Percentiles rank a stretch among this genome's conserved stretches.
These are phyloP conservation scores for Nephrotoma appendiculata DNA, from an alignment of 2,888 invertebrate genomes.

Conservation along the genomic window DNA sequence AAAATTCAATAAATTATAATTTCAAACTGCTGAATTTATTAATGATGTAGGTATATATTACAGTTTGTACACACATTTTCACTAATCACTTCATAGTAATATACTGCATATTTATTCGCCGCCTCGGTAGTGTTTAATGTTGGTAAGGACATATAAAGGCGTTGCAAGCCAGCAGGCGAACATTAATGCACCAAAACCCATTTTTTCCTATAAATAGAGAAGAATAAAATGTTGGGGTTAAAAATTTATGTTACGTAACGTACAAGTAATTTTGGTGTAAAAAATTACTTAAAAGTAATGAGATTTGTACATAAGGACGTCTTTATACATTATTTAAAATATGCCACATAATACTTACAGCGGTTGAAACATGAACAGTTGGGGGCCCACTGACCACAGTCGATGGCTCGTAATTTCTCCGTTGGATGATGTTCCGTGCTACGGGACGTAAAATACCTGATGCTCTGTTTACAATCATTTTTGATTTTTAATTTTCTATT, in stretches of 20 bases:
- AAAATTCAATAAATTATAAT: background rate
- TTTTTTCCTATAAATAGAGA: conserved; percentile 22
- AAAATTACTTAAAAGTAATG: background rate
- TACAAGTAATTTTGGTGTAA: background rate
- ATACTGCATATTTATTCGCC: conserved; percentile 18
- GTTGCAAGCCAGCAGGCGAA: conserved; percentile 18
- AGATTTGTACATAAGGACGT: background rate
- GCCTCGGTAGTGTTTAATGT: conserved; percentile 25
- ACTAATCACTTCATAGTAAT: background rate
- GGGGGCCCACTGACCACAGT: conserved; percentile 29
- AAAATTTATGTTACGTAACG: background rate
- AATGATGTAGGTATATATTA: background rate
- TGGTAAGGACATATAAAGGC: conserved; percentile 27
- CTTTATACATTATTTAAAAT: background rate
- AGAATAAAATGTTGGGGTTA: background rate
- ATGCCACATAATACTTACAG: conserved; percentile 21
- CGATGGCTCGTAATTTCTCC: conserved; percentile 18
- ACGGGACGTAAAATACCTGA: conserved; percentile 25
- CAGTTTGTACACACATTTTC: background rate
- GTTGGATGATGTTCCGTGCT: conserved; percentile 23
- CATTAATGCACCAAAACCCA: conserved; percentile 25
- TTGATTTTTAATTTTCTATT: conserved; percentile 4
- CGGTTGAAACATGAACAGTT: conserved; percentile 23
- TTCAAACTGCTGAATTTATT: background rate
- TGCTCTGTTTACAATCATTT: conserved; percentile 26